phyloP scores from a whole-genome alignment of 2,888 invertebrate genomes.

The Callyntrura sp. region DNA sequence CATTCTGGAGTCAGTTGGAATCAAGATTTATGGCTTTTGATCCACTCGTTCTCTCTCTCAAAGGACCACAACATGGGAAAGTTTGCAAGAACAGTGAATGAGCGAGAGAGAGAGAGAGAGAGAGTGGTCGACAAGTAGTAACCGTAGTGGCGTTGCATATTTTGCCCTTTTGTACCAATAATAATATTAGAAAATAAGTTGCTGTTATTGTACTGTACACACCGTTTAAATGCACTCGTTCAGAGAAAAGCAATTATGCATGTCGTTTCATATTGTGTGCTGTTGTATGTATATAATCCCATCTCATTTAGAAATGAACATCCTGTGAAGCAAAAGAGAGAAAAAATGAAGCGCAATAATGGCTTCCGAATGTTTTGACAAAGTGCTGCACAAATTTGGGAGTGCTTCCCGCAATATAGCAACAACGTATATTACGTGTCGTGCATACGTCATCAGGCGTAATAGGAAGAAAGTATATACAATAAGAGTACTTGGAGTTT shows the following conservation, averaged over 20 bases:
- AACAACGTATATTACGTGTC: neutral
- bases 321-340: constrained; percentile 38
- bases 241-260: constrained; percentile 13
- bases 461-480: neutral
- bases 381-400: constrained; percentile 25
- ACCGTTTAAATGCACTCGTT: neutral
- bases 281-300: neutral
- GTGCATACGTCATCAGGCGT: no score
- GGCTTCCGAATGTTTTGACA: constrained; percentile 71
- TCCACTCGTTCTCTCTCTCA: constrained; percentile 67
- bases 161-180: constrained; percentile 20
- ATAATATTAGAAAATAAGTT: constrained; percentile 12
- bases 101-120: constrained; percentile 40
- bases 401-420: constrained; percentile 8
- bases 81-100: constrained; percentile 51
- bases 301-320: constrained; percentile 23
- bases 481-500: no score
- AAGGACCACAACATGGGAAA: constrained; percentile 70
- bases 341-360: constrained; percentile 44
- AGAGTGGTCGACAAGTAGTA: constrained; percentile 50
- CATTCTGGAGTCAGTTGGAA: constrained; percentile 81
- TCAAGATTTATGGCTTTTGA: constrained; percentile 81
- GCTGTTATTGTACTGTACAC: constrained; percentile 10
- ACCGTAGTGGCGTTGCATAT: constrained; percentile 55
- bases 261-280: neutral